These are phyloP conservation scores for Oenanthe oenanthe DNA, from an alignment of 2,113 vertebrate genomes.

Conservation along the genomic window DNA sequence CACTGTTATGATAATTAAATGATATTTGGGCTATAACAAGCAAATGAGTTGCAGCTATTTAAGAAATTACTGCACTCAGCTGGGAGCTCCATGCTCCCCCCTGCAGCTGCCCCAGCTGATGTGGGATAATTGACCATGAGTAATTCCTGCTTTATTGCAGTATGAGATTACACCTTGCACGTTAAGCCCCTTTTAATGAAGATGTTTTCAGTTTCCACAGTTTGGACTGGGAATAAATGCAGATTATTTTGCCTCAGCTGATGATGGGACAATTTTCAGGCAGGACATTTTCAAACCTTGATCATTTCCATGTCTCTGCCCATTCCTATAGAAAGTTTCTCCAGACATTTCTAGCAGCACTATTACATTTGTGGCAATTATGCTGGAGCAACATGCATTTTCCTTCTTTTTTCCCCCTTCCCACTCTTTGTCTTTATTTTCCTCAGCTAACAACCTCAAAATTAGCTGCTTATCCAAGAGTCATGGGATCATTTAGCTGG, in stretches of 20 bases:
- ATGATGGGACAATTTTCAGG: background rate
- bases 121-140: background rate
- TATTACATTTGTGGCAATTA: background rate
- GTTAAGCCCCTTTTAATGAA: constrained; percentile 8
- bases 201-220: background rate
- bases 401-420: background rate
- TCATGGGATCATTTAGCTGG: background rate
- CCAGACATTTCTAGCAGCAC: background rate
- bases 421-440: no score
- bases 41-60: constrained; percentile 33
- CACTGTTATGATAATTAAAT: constrained; percentile 19
- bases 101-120: background rate
- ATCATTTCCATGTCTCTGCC: background rate
- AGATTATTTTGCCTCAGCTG: background rate
- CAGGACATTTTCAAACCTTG: background rate
- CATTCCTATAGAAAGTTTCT: background rate
- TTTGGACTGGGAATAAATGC: background rate
- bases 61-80: constrained; percentile 1
- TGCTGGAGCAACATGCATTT: background rate
- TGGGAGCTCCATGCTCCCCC: background rate
- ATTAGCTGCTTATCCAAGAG: background rate
- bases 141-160: constrained; percentile 8
- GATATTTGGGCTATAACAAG: constrained; percentile 11
- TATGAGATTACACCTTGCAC: background rate
- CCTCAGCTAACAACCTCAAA: background rate